A percentile compares a stretch with the other conserved stretches of the same genome.
These are phyloP conservation scores for Lerista edwardsae DNA, from an alignment of 2,797 vertebrate species.

Conservation along the genomic window DNA sequence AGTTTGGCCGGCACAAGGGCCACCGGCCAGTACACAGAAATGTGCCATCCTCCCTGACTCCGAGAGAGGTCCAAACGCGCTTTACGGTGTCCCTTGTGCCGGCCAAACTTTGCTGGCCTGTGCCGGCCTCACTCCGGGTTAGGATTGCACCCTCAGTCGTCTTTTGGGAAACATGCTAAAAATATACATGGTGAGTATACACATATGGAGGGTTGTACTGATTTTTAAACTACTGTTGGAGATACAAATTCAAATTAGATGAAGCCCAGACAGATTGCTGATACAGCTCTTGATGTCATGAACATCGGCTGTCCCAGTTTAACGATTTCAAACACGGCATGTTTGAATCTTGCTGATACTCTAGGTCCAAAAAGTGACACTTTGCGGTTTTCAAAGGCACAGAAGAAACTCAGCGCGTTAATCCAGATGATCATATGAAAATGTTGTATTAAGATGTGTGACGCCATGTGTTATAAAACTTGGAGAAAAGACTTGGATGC, in stretches of 20 bases:
- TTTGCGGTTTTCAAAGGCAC: background rate
- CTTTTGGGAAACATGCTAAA: background rate
- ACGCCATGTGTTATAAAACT: background rate
- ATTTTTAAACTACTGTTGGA: background rate
- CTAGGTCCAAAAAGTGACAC: background rate
- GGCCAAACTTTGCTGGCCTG: no score
- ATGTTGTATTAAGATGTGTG: background rate
- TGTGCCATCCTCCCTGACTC: no score
- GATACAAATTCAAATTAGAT: background rate
- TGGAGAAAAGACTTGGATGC: background rate
- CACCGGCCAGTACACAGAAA: no score
- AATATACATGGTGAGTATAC: background rate
- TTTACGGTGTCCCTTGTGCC: no score
- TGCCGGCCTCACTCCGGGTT: no score
- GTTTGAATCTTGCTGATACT: background rate
- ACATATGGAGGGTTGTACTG: background rate
- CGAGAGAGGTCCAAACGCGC: no score
- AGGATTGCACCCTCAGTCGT: no score
- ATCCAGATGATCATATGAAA: background rate
- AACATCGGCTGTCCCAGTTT: background rate
- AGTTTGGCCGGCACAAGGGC: no score
- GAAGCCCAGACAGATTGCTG: constrained; percentile 6
- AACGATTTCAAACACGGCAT: background rate
- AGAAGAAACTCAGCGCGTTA: background rate
- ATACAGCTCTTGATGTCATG: background rate